These are phyloP conservation scores for Cyclophora albipunctata DNA, from an alignment of 2,888 invertebrate species.

Conservation along the genomic window DNA sequence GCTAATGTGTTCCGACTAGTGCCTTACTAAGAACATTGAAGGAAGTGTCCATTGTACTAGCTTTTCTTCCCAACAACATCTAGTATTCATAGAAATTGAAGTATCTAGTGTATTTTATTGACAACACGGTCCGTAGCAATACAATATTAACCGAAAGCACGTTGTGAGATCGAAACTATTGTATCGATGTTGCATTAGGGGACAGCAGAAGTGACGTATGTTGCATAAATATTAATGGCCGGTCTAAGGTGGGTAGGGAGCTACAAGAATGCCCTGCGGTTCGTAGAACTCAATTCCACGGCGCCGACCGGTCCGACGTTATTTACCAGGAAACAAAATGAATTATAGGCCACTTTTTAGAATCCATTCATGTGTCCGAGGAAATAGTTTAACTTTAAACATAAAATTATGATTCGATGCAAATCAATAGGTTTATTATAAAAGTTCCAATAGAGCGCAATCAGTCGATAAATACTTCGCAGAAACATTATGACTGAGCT, in stretches of 20 bases:
- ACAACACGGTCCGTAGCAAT: no score
- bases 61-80: no score
- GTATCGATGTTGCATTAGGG: slow-evolving; percentile 1
- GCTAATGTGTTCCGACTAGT: no score
- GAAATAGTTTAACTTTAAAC: slow-evolving; percentile 27
- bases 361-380: slow-evolving; percentile 30
- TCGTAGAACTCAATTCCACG: slow-evolving; percentile 62
- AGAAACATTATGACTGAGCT: background rate
- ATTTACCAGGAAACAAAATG: slow-evolving; percentile 55
- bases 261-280: slow-evolving; percentile 54
- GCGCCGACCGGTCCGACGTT: slow-evolving; percentile 52
- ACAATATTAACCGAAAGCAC: no score
- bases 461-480: slow-evolving; percentile 1
- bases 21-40: no score
- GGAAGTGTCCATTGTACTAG: no score
- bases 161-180: no score
- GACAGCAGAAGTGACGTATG: slow-evolving; percentile 31
- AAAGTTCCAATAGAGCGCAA: slow-evolving; percentile 4
- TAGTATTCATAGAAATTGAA: no score
- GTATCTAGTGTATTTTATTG: no score
- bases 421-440: slow-evolving; percentile 11
- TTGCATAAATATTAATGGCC: slow-evolving; percentile 56
- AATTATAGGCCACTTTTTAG: slow-evolving; percentile 51
- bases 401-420: slow-evolving; percentile 15
- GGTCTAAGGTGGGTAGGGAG: slow-evolving; percentile 46